Evolutionary conservation across 2,797 vertebrate genomes (phyloP).

Genomic region (Halcyon leucocephala): DNA sequence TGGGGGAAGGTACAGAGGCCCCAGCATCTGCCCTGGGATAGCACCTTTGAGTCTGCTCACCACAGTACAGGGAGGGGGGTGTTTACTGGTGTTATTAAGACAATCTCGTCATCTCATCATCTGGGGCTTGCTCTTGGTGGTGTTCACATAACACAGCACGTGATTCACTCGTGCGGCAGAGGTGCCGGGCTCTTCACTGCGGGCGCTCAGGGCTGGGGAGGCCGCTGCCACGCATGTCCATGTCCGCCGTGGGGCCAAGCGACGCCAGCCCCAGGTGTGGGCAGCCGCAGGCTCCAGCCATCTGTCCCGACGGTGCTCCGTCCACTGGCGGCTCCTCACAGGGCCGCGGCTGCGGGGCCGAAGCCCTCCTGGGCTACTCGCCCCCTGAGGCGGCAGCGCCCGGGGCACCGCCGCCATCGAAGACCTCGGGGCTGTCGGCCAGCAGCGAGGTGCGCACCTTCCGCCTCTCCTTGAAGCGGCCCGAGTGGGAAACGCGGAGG

Average conservation of each 20-base stretch:
- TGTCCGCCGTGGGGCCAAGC: accelerated
- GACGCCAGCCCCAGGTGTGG: no score
- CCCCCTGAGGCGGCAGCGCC: slow-evolving; percentile 62
- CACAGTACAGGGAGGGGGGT: not conserved
- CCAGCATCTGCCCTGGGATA: not conserved
- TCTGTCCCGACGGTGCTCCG: no score
- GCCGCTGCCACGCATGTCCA: accelerated
- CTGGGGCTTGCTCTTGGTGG: not conserved
- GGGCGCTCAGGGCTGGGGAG: not conserved
- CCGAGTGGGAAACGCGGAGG: slow-evolving; percentile 91
- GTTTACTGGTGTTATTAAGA: not conserved
- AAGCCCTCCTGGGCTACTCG: slow-evolving; percentile 40
- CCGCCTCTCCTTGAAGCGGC: slow-evolving; percentile 91
- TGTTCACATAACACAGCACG: not conserved
- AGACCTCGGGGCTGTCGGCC: slow-evolving; percentile 78
- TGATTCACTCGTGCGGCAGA: accelerated
- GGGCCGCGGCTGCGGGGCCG: not conserved
- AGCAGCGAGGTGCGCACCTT: slow-evolving; percentile 86
- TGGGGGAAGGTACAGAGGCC: not conserved
- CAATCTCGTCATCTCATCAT: not conserved
- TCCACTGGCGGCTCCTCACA: not conserved
- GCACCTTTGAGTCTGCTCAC: slow-evolving; percentile 12
- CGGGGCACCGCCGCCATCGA: slow-evolving; percentile 71
- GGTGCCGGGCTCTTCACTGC: not conserved
- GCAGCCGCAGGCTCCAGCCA: no score